These are phyloP conservation scores for Heliconius eleuchia DNA, from an alignment of 1,140 invertebrate species.

Conservation along the genomic window DNA sequence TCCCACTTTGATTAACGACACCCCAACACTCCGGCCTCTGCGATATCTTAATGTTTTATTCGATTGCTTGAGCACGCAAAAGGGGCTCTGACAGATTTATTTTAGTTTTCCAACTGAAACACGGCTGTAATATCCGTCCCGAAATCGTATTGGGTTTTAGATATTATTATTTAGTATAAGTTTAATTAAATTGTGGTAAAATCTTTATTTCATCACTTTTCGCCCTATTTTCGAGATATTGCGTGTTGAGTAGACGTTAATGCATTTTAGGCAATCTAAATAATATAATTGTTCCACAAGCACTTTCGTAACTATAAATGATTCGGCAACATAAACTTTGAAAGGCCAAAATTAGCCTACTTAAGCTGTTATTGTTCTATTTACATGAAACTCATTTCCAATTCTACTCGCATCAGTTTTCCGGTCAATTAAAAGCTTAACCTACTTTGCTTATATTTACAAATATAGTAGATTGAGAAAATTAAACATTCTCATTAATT, in stretches of 20 bases:
- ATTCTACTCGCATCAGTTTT: slow-evolving; percentile 3
- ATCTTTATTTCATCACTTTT: no score
- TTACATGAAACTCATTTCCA: background rate
- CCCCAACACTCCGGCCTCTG: slow-evolving; percentile 34
- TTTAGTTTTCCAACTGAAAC: slow-evolving; percentile 23
- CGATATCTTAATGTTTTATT: slow-evolving; percentile 42
- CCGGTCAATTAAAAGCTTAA: background rate
- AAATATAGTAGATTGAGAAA: background rate
- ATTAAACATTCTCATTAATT: background rate
- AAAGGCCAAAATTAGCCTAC: background rate
- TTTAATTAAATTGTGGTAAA: background rate
- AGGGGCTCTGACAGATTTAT: slow-evolving; percentile 24
- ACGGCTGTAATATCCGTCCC: slow-evolving; percentile 13
- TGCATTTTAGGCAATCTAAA: background rate
- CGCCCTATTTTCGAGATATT: no score
- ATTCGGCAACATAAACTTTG: background rate
- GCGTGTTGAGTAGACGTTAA: background rate
- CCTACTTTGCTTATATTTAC: slow-evolving; percentile 1
- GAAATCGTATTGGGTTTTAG: background rate
- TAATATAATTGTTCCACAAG: background rate
- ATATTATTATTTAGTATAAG: background rate
- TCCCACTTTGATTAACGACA: slow-evolving; percentile 40
- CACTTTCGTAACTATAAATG: background rate
- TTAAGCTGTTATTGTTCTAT: background rate
- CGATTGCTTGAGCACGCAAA: slow-evolving; percentile 35